Evolutionary conservation across 2,888 invertebrate genomes (phyloP), one percentile per base, ranked within the genome.

Genomic region (Ephialtes manifestator): DNA sequence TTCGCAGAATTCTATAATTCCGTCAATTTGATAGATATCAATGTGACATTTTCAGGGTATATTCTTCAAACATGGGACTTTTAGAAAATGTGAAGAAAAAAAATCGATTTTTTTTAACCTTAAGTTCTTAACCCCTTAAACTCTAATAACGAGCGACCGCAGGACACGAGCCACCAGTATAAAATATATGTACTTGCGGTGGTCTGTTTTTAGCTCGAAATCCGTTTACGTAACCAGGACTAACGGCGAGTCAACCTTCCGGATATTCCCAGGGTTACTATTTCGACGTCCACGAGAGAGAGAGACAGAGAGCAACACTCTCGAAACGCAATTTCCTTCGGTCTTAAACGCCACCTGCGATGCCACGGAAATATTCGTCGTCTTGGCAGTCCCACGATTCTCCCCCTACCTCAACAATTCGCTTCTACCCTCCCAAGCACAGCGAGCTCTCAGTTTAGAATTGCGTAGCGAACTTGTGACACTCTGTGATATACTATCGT

Each of bases 261-360:
- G 51, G 51, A 51, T 18, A 4, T 0, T 5, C 8, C 18, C 51
- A 18, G 51, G 18, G 7, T 18, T 39, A 7, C 18, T 51, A 51
- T 18, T 51, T 18, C 51, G 7, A 18, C 7, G 51, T n/a, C 3
- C 15, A 15, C 46, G 39, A 39, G 39, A 39, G 39, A 39, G 39
- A 39, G 39, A 10, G 10, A 39, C 8, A 39, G 39, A 39, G 1
- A 39, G 39, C 39, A 10, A 10, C 24, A 7, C 58, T 31, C 58
- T n/a, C 24, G 31, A 15, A 28, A 58, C 15, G 31, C 60, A 63
- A 63, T 63, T 63, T 63, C 15, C 60, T 63, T 24, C 31, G 60
- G 31, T 63, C 60, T 35, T 63, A 35, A 63, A 63, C 31, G 60
- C 35, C 60, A 63, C 60, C 60, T 63, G 60, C 60, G 60, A 63